These are phyloP conservation scores for Mungos mungo DNA, from an alignment of 2,113 vertebrate species.

Conservation along the genomic window DNA sequence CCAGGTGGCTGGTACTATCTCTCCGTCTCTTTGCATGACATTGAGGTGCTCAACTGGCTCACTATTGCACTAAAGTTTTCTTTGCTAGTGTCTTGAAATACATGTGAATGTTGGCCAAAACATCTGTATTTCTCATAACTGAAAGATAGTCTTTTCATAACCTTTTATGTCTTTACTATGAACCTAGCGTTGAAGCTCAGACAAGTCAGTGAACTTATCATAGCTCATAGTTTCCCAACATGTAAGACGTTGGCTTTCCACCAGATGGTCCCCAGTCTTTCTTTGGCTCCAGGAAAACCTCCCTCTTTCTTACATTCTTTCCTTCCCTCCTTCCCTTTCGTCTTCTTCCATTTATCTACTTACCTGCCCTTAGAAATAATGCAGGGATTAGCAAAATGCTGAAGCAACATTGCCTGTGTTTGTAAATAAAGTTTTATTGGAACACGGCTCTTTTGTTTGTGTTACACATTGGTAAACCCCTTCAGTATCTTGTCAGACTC, in stretches of 20 bases:
- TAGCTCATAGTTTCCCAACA: background rate
- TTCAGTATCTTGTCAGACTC: background rate
- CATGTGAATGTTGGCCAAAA: background rate
- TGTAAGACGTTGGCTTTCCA: background rate
- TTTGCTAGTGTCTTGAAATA: background rate
- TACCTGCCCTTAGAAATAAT: background rate
- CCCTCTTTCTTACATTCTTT: background rate
- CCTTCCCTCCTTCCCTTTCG: background rate
- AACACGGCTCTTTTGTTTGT: background rate
- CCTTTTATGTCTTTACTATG: background rate
- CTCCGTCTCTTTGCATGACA: background rate
- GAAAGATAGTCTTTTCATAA: background rate
- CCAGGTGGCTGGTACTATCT: accelerated
- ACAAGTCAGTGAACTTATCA: background rate
- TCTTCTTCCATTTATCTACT: background rate
- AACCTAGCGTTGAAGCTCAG: background rate
- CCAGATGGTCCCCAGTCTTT: background rate
- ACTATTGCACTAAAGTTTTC: background rate
- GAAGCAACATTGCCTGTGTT: background rate
- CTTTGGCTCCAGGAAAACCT: background rate
- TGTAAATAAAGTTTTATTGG: conserved; percentile 2
- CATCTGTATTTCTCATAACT: conserved; percentile 3
- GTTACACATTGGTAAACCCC: background rate
- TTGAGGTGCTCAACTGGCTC: background rate
- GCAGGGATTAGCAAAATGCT: background rate